phyloP scores from a whole-genome alignment of 1,140 invertebrate genomes.

The Himalopsyche phryganea region DNA sequence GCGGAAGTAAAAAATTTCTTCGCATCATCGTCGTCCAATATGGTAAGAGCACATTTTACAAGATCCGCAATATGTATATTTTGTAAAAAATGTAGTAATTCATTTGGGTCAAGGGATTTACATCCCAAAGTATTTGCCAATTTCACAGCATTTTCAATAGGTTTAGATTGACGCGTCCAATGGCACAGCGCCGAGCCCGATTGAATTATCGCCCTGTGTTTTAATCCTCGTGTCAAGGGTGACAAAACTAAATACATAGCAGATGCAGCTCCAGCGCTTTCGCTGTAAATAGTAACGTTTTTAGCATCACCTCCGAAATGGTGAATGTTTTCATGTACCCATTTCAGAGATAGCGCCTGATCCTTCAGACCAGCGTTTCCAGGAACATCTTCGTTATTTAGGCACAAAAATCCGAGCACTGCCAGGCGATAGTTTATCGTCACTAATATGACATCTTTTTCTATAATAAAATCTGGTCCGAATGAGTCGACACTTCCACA shows the following conservation, averaged over 20 bases:
- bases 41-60: neutral
- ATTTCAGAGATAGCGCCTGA: conserved; percentile 25
- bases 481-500: conserved; percentile 38
- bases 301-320: conserved; percentile 60
- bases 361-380: conserved; percentile 33
- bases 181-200: conserved; percentile 49
- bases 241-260: conserved; percentile 41
- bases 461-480: conserved; percentile 52
- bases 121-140: conserved; percentile 18
- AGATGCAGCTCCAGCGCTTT: conserved; percentile 51
- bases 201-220: conserved; percentile 58
- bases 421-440: conserved; percentile 75
- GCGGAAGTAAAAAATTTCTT: neutral
- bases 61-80: neutral
- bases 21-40: neutral
- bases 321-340: conserved; percentile 53
- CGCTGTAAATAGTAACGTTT: conserved; percentile 56
- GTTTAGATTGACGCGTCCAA: conserved; percentile 38
- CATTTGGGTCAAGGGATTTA: neutral
- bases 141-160: conserved; percentile 10
- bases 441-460: conserved; percentile 64
- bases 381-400: conserved; percentile 53
- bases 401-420: conserved; percentile 68
- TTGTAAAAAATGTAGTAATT: conserved; percentile 3
- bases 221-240: conserved; percentile 46